Percentiles rank a stretch among this genome's conserved stretches.
These are phyloP conservation scores for Notodonta dromedarius DNA, from an alignment of 2,888 invertebrate genomes.

Conservation along the genomic window DNA sequence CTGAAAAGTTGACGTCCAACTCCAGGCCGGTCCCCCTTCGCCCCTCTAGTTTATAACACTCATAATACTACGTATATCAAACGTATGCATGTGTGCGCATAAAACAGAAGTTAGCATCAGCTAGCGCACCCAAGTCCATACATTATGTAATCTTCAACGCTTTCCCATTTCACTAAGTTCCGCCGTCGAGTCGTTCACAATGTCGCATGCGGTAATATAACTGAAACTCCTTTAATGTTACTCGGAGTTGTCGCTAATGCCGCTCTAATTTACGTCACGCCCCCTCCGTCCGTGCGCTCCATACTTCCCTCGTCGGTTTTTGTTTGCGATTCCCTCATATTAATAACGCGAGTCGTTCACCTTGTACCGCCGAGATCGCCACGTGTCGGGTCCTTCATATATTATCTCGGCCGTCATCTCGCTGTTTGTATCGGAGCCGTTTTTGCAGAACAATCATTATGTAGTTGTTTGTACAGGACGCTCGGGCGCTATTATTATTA, in stretches of 20 bases:
- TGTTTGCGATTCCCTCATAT: constrained; percentile 49
- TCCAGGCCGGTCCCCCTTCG: constrained; percentile 32
- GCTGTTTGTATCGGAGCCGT: constrained; percentile 40
- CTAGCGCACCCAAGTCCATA: constrained; percentile 50
- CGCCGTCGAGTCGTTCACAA: constrained; percentile 47
- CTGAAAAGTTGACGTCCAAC: constrained; percentile 57
- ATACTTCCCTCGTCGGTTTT: constrained; percentile 46
- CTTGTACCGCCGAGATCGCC: constrained; percentile 47
- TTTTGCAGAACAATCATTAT: constrained; percentile 52
- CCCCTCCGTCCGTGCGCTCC: constrained; percentile 44
- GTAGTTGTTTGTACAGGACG: constrained; percentile 48
- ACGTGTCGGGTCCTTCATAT: constrained; percentile 52
- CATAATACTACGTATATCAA: constrained; percentile 50
- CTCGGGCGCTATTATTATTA: constrained; percentile 58
- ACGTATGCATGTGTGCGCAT: constrained; percentile 51
- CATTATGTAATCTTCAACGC: constrained; percentile 61
- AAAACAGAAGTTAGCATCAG: constrained; percentile 56
- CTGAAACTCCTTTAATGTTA: constrained; percentile 60
- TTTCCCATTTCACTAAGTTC: constrained; percentile 56
- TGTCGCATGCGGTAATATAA: constrained; percentile 58
- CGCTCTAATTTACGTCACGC: constrained; percentile 56
- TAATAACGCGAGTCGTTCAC: constrained; percentile 64
- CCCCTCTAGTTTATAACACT: constrained; percentile 48
- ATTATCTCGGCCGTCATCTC: constrained; percentile 30
- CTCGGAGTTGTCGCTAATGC: constrained; percentile 59